Percentiles rank a stretch among this genome's conserved stretches.
These are phyloP conservation scores for Sminthurides aquaticus DNA, from an alignment of 2,888 invertebrate genomes.

Conservation along the genomic window DNA sequence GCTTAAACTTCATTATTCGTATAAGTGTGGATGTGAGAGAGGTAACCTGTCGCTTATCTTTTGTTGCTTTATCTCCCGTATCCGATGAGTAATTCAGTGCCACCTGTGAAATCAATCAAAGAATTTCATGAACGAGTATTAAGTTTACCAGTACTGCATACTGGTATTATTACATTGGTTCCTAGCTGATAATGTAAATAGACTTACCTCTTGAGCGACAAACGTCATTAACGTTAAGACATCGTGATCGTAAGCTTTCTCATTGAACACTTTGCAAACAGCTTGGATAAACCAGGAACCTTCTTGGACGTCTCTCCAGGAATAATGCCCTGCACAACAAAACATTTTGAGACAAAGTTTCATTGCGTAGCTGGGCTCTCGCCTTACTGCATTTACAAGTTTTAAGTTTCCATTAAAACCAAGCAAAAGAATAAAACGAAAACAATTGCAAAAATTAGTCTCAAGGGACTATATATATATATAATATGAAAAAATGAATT, in stretches of 20 bases:
- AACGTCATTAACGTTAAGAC: constrained; percentile 77
- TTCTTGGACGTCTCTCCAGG: constrained; percentile 86
- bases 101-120: too few species aligned
- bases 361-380: background rate
- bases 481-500: background rate
- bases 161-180: background rate
- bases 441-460: background rate
- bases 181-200: background rate
- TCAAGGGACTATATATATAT: background rate
- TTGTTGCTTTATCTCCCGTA: constrained; percentile 26
- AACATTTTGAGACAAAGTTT: background rate
- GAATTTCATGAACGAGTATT: too few species aligned
- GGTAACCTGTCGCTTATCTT: constrained; percentile 40
- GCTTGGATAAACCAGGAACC: constrained; percentile 97
- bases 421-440: background rate
- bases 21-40: constrained; percentile 41
- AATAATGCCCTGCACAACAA: constrained; percentile 64
- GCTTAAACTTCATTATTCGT: constrained; percentile 29
- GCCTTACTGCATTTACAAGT: background rate
- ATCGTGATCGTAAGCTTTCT: constrained; percentile 66
- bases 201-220: constrained; percentile 50
- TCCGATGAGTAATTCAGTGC: constrained; percentile 35
- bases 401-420: too few species aligned
- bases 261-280: constrained; percentile 69
- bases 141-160: background rate